These are phyloP conservation scores for Sussaba pulchella DNA, from an alignment of 2,888 invertebrate species.

Conservation along the genomic window DNA sequence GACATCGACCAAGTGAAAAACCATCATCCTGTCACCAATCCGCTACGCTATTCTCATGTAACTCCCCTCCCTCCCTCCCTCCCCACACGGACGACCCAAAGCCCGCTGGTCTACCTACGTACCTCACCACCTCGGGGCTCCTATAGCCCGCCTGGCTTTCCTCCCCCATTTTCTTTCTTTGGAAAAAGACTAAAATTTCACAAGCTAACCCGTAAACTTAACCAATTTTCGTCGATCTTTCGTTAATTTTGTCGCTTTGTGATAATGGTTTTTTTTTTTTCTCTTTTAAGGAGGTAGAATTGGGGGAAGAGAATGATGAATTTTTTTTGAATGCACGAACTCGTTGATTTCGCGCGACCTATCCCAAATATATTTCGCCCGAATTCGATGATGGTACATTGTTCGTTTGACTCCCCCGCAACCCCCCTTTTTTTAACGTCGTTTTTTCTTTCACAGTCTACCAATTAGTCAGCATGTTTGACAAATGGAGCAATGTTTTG, in stretches of 20 bases:
- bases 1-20: neutral
- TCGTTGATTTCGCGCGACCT: conserved; percentile 18
- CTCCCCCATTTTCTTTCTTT: conserved; percentile 66
- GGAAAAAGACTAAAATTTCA: conserved; percentile 58
- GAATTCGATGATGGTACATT: conserved; percentile 32
- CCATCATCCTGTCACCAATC: too few relatives aligned
- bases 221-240: neutral
- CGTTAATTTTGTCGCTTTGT: too few relatives aligned
- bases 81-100: neutral
- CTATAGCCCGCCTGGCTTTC: conserved; percentile 41
- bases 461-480: conserved; percentile 24
- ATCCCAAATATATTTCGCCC: conserved; percentile 47
- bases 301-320: too few relatives aligned
- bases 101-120: conserved; percentile 35
- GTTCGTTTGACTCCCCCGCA: conserved; percentile 19
- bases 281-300: too few relatives aligned
- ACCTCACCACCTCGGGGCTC: conserved; percentile 26
- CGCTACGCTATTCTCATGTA: conserved; percentile 58
- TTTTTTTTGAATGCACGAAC: too few relatives aligned
- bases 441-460: too few relatives aligned
- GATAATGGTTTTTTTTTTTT: conserved; percentile 9
- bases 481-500: neutral
- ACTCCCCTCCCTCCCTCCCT: conserved; percentile 54
- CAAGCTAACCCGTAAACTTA: conserved; percentile 37
- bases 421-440: neutral